Evolutionary conservation across 2,888 invertebrate genomes (phyloP), one percentile per base, ranked within the genome.

Genomic region (Orgyia antiqua): DNA sequence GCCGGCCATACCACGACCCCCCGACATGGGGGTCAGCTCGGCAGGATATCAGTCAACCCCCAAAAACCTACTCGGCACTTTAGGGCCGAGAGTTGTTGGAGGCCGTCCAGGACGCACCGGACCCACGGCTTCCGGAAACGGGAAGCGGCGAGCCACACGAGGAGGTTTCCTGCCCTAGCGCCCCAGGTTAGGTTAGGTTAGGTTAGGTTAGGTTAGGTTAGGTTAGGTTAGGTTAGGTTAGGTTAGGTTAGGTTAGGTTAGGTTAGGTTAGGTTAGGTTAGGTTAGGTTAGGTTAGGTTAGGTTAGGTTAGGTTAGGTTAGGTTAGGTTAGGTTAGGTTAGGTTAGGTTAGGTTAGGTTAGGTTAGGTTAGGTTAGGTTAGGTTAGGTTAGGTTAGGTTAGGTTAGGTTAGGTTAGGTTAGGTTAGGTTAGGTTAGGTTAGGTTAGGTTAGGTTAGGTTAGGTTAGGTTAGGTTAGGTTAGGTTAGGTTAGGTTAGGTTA

Each of bases 371-470:
- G 27, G 29, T 34, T 29, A 29, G 29, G 34, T 34, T 34, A 34
- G 34, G 34, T 34, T 35, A 31, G 36, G 31, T 36, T 31, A 31
- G 36, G 36, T 36, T 36, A 36, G 36, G 36, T 36, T 36, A 32
- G 36, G 31, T 36, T 31, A 31, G 36, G 36, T 36, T 36, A 36
- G 36, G 36, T 36, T 36, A 32, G 36, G 31, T 36, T 31, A 31
- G 36, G 36, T 34, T 34, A 34, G 34, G 34, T 34, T 34, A 29
- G 34, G 29, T 34, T 29, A 26, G 29, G 34, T 29, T 34, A 29
- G 29, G 34, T 34, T 34, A 29, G 29, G 29, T 34, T 29, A 29
- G 34, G 34, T 34, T 34, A 34, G 34, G 29, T 34, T 34, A 29
- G 34, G 29, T 34, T 29, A 29, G 34, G 34, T 34, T 34, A 34